Evolutionary conservation across 1,140 invertebrate genomes (phyloP), one percentile per base, ranked within the genome.

Genomic region (Trichogramma pretiosum): DNA sequence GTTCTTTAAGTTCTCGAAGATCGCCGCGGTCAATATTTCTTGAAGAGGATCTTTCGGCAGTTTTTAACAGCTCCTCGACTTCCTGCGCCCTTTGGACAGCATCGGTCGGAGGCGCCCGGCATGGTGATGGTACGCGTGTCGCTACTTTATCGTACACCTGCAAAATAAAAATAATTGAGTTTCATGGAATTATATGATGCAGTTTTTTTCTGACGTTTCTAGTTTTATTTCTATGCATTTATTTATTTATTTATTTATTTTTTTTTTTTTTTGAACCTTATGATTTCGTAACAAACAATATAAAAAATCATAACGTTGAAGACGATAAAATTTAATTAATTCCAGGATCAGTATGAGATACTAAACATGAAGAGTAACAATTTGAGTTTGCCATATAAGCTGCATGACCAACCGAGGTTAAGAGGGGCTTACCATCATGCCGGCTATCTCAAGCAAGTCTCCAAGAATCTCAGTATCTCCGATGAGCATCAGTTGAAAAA

Each of bases 121-220:
- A 76, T 44, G 83, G 82, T 56, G 83, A 82, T 52, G 86, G 80
- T 41, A 86, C 78, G 51, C 82, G 79, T 57, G 82, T 85, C 42
- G 85, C 81, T 54, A 93, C 89, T 53, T 82, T 79, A 71, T 93
- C 89, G 68, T 89, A 92, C 52, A 92, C 77, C 87, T 90, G 68
- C 3, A 71, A 68, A 57, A 56, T 28, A 5, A 60, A 36, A 51
- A 54, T 36, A 39, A 3, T 36, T 32, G 23, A 16, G 14, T 48
- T 45, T 23, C 36, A 35, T 41, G 16, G 26, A 32, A 28, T 28
- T 5, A 28, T 5, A 11, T 28, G 11, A 28, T 5, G 24, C n/a
- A n/a, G n/a, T n/a, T n/a, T n/a, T n/a, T n/a, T n/a, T n/a, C n/a
- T n/a, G n/a, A n/a, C n/a, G n/a, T n/a, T n/a, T n/a, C n/a, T n/a